Evolutionary conservation across 2,113 vertebrate genomes (phyloP).

Genomic region (Numida meleagris): DNA sequence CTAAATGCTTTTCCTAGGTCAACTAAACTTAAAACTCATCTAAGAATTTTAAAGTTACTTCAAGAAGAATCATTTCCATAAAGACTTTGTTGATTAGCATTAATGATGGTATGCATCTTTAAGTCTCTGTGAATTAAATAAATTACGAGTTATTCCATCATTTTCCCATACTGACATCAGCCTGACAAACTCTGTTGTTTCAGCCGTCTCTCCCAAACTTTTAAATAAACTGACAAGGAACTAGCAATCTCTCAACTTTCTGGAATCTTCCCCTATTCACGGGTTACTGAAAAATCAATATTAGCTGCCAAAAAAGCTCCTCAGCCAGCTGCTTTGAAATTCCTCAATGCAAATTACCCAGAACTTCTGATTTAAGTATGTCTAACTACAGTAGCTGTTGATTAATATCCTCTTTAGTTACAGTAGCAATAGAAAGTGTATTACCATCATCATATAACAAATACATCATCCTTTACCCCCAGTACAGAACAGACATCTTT

Average conservation of each 20-base stretch:
- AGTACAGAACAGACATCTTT: not conserved
- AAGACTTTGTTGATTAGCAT: not conserved
- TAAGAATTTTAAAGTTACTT: not conserved
- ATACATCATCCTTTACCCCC: constrained; percentile 13
- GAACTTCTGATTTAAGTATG: constrained; percentile 67
- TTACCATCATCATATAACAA: constrained; percentile 37
- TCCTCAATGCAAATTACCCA: constrained; percentile 58
- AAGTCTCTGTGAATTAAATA: not conserved
- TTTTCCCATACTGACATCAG: not conserved
- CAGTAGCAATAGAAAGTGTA: constrained; percentile 50
- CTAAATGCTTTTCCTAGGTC: not conserved
- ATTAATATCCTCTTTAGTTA: constrained; percentile 70
- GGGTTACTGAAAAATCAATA: constrained; percentile 10
- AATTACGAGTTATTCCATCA: not conserved
- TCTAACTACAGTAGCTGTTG: constrained; percentile 58
- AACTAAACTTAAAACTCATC: not conserved
- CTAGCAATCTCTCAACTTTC: not conserved
- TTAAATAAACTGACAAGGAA: not conserved
- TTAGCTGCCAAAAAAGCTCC: constrained; percentile 15
- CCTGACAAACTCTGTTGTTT: not conserved
- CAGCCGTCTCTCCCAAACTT: not conserved
- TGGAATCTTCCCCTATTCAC: not conserved
- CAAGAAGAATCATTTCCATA: not conserved
- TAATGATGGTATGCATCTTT: not conserved
- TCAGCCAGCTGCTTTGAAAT: constrained; percentile 53